These are phyloP conservation scores for Corythaixoides concolor DNA, from an alignment of 2,113 vertebrate genomes.

Conservation along the genomic window DNA sequence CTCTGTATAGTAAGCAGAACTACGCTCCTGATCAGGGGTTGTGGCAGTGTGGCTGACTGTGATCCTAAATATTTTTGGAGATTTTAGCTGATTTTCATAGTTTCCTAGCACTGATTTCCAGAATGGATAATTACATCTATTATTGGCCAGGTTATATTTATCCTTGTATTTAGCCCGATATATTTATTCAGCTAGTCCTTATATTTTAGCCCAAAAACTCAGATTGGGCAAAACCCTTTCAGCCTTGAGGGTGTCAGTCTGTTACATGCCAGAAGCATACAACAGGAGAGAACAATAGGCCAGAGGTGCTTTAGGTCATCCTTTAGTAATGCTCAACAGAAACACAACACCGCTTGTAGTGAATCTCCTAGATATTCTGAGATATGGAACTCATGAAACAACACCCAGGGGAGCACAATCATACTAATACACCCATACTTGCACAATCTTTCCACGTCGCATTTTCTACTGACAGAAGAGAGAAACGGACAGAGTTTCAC, in stretches of 20 bases:
- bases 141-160: background rate
- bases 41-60: background rate
- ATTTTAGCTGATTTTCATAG: background rate
- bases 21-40: fast-evolving
- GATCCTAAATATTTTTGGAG: background rate
- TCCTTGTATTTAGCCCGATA: background rate
- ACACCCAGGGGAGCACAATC: fast-evolving
- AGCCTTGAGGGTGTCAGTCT: background rate
- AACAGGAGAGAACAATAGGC: background rate
- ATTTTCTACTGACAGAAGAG: background rate
- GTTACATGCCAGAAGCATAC: background rate
- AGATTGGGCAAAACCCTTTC: background rate
- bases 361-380: background rate
- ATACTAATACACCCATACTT: no score
- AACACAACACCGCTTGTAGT: background rate
- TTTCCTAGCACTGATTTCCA: background rate
- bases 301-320: background rate
- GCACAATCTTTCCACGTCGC: background rate
- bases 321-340: background rate
- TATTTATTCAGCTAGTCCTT: background rate
- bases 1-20: background rate
- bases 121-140: background rate
- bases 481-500: background rate
- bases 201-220: background rate
- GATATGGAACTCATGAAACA: background rate